Evolutionary conservation across 2,888 invertebrate genomes (phyloP).

Genomic region (Habrosyne pyritoides): DNA sequence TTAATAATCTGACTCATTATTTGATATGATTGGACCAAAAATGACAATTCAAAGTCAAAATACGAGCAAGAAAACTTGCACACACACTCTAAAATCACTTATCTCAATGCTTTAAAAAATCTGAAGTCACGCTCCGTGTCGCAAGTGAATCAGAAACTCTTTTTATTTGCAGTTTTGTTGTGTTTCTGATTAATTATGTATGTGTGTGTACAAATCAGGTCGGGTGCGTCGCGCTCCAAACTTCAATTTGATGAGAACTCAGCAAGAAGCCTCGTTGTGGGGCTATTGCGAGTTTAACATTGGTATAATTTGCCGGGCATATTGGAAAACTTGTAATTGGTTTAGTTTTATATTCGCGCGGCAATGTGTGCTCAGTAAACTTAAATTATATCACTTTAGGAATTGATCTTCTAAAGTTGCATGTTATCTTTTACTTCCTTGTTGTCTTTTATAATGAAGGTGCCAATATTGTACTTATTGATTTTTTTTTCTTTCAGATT

Average conservation of each 20-base stretch:
- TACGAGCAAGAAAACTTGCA: conserved; percentile 24
- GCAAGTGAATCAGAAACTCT: conserved; percentile 22
- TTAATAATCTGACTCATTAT: no score
- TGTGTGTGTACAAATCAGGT: conserved; percentile 32
- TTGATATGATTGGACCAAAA: no score
- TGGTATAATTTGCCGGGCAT: conserved; percentile 75
- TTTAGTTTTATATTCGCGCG: conserved; percentile 75
- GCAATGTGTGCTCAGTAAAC: conserved; percentile 61
- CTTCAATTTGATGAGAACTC: conserved; percentile 57
- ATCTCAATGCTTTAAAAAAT: conserved; percentile 11
- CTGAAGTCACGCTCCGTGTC: conserved; percentile 28
- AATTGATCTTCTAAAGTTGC: conserved; percentile 36
- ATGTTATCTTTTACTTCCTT: conserved; percentile 10
- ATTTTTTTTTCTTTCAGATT: conserved; percentile 68
- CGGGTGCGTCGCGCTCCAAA: conserved; percentile 46
- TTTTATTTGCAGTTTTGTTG: background rate
- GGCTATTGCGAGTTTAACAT: conserved; percentile 69
- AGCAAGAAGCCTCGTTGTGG: conserved; percentile 57
- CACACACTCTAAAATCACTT: background rate
- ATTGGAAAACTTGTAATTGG: conserved; percentile 81
- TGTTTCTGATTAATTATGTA: conserved; percentile 13
- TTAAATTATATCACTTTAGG: conserved; percentile 64
- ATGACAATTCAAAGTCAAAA: background rate
- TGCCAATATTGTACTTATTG: conserved; percentile 18
- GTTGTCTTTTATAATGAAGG: background rate